Percentiles rank a stretch among this genome's conserved stretches.
These are phyloP conservation scores for Hypolimnas misippus DNA, from an alignment of 2,888 invertebrate genomes.

Conservation along the genomic window DNA sequence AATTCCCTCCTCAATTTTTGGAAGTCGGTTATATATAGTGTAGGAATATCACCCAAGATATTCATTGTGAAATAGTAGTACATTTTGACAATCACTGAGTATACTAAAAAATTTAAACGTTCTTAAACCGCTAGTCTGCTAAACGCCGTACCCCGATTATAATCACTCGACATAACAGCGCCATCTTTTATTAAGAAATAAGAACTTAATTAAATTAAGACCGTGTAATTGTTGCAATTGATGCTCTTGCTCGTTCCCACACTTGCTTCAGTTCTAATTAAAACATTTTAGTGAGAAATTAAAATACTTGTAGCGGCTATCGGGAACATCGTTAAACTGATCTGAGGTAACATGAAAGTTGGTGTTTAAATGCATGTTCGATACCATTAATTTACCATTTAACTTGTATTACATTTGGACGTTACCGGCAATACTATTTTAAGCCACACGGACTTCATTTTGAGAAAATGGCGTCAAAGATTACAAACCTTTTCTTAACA, in stretches of 20 bases:
- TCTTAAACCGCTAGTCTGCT: not conserved
- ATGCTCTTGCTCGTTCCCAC: constrained; percentile 13
- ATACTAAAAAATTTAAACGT: not conserved
- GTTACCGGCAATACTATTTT: not conserved
- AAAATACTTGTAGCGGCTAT: constrained; percentile 26
- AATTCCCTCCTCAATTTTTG: no score
- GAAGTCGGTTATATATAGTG: no score
- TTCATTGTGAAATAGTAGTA: no score
- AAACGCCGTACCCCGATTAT: not conserved
- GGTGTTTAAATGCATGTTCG: no score
- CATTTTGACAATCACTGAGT: no score
- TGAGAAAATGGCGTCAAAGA: no score
- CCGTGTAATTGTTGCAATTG: constrained; percentile 35
- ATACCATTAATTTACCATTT: not conserved
- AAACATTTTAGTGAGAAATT: constrained; percentile 24
- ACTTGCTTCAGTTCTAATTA: constrained; percentile 21
- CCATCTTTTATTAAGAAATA: constrained; percentile 14
- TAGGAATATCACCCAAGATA: no score
- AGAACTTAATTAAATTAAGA: constrained; percentile 29
- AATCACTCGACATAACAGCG: constrained; percentile 17
- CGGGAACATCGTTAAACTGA: constrained; percentile 21
- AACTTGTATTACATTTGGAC: not conserved
- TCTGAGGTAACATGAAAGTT: not conserved
- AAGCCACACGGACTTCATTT: not conserved
- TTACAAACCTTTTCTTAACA: no score